Evolutionary conservation across 1,140 invertebrate species (phyloP), one percentile per base, ranked within the genome.

Genomic region (Drosophila fuyamai): DNA sequence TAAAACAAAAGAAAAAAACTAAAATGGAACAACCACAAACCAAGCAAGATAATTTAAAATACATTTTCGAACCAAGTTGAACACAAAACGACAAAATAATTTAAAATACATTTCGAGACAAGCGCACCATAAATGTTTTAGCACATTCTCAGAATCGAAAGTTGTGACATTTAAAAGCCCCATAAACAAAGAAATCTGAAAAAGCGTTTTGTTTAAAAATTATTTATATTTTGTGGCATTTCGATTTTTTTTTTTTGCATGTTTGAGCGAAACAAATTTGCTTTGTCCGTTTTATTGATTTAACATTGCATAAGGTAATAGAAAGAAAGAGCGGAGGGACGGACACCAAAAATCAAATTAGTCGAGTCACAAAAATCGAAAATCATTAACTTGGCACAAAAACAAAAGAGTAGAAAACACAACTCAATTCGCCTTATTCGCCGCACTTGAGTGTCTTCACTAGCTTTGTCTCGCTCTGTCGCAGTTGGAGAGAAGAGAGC

Each of bases 251-350:
- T 51, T 36, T 36, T 38, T 10, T 23, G 2, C 36, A 1, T 5
- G 7, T 62, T 59, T 51, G 71, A 53, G 47, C 66, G 27, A 5
- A 51, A 9, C 18, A 16, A 65, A 70, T 63, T 57, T 16, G 36
- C 57, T 63, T 84, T 73, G 71, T 76, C 75, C 68, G 63, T 66
- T 65, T 81, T 86, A 86, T 86, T 86, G 82, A 85, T 82, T 86
- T 86, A 62, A 76, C 65, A 85, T 86, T 85, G 79, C 82, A 86
- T 86, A 82, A 86, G 73, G 50, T 62, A 48, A 57, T 36, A n/a
- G 50, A 14, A 59, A 63, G 44, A 38, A 57, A 50, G 18, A 60
- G 36, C 16, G 36, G 50, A 76, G 36, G 32, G 41, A 56, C 40
- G 50, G 27, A 46, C 32, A 54, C 38, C 47, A 57, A 71, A 79